A percentile compares a stretch with the other conserved stretches of the same genome.
phyloP scores from a whole-genome alignment of 2,113 vertebrate genomes.

The Crocuta crocuta region DNA sequence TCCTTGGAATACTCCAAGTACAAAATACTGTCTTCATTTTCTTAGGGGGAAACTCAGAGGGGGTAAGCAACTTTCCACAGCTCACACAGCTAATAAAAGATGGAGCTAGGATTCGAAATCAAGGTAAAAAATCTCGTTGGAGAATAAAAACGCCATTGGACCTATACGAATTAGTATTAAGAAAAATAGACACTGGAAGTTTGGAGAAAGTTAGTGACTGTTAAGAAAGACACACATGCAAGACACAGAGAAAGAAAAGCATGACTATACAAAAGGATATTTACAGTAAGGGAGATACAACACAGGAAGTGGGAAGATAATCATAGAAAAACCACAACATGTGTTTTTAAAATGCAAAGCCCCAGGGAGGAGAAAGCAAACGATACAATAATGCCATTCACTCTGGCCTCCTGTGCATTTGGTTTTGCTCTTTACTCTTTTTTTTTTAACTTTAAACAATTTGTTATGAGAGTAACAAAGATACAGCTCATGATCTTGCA shows the following conservation, averaged over 20 bases:
- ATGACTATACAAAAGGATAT: conserved; percentile 58
- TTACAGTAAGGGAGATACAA: conserved; percentile 57
- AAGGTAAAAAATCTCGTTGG: neutral
- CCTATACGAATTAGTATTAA: neutral
- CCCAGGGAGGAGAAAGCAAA: conserved; percentile 55
- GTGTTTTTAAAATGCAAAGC: conserved; percentile 73
- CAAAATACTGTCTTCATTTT: neutral
- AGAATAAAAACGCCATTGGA: neutral
- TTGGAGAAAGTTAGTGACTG: neutral
- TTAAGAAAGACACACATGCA: neutral
- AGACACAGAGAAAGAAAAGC: conserved; percentile 2
- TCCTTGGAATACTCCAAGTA: neutral
- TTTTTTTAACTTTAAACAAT: conserved; percentile 69
- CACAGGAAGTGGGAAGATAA: conserved; percentile 75
- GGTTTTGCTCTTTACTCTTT: conserved; percentile 21
- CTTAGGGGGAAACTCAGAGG: neutral
- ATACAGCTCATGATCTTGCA: conserved; percentile 50
- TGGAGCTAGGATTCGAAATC: neutral
- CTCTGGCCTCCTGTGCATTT: conserved; percentile 46
- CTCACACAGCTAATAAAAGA: conserved; percentile 4
- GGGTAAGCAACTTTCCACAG: neutral
- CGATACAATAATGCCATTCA: conserved; percentile 28
- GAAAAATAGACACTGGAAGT: neutral
- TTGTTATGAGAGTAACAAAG: conserved; percentile 64
- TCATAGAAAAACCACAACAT: conserved; percentile 72